Percentiles rank a stretch among this genome's conserved stretches.
These are phyloP conservation scores for Leptodactylus fuscus DNA, from an alignment of 2,113 vertebrate species.

Conservation along the genomic window DNA sequence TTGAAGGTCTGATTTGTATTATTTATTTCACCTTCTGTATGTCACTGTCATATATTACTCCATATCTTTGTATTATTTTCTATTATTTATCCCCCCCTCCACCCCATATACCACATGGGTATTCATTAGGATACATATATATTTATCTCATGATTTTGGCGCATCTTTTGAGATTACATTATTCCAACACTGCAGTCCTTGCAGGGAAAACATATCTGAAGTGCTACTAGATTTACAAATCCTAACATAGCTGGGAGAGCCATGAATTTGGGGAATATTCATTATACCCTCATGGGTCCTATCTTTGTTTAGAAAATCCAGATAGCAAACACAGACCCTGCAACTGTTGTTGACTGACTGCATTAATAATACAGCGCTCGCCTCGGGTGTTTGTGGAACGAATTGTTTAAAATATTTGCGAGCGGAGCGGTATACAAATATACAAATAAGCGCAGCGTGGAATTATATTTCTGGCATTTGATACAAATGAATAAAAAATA, in stretches of 20 bases:
- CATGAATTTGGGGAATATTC: constrained; percentile 24
- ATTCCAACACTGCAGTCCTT: not conserved
- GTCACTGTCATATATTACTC: not conserved
- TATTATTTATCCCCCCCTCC: not conserved
- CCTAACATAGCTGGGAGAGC: constrained; percentile 13
- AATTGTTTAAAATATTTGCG: constrained; percentile 42
- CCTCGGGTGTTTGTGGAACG: constrained; percentile 45
- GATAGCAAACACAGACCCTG: constrained; percentile 10
- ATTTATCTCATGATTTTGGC: not conserved
- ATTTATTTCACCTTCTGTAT: not conserved
- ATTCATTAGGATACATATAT: not conserved
- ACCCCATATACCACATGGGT: not conserved
- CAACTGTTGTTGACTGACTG: constrained; percentile 52
- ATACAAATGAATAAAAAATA: not conserved
- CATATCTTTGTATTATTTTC: not conserved
- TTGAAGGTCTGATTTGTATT: not conserved
- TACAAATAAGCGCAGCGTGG: constrained; percentile 15
- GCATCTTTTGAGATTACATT: not conserved
- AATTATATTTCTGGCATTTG: constrained; percentile 12
- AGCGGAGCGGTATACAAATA: not conserved
- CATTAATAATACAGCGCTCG: constrained; percentile 52
- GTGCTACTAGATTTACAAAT: not conserved
- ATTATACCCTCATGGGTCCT: constrained; percentile 7
- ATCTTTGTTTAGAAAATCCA: constrained; percentile 43
- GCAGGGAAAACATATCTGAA: not conserved